Evolutionary conservation across 2,888 invertebrate species (phyloP), one percentile per base, ranked within the genome.

Genomic region (Tryphoninae sp.): DNA sequence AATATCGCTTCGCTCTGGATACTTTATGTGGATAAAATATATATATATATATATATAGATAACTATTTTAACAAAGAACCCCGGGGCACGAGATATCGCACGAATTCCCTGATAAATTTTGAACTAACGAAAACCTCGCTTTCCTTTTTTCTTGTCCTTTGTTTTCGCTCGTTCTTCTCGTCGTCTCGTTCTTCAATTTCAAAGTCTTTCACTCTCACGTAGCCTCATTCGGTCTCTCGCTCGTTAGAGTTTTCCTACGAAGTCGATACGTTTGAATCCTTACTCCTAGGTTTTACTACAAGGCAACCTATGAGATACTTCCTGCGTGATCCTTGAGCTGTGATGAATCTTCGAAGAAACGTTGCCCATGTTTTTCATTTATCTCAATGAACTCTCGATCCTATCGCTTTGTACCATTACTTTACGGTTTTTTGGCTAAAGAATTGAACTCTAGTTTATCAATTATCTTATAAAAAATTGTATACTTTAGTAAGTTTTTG

Each of bases 31-130:
- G 9, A 45, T 19, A 19, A 19, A 19, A 19, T 19, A 19, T 19
- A 19, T 19, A 19, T 45, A 45, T 45, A 45, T 45, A 45, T 45
- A 45, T 45, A 45, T 11, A 40, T 40, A 22, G 33, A 61, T 19
- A 40, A 11, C n/a, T 26, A 51, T 33, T 71, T 16, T 19, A 19
- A 71, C 4, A 49, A 55, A 55, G 23, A 23, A 26, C 49, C 19
- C 49, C 61, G 16, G 51, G 61, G 49, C 59, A 61, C 11, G 53
- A 26, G 13, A 55, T 45, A 64, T 55, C 65, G 45, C 74, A 33
- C 23, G 45, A 74, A 55, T 55, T 74, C 53, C 33, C 45, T 45
- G 45, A 58, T 53, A 42, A 16, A 65, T 74, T 74, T 64, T 74
- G 53, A 33, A 61, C 62, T 23, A 65, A 42, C 64, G 42, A 64